Base-by-base conservation (phyloP, 2,888 invertebrate species). In the Eugnorisma glareosa region DNA sequence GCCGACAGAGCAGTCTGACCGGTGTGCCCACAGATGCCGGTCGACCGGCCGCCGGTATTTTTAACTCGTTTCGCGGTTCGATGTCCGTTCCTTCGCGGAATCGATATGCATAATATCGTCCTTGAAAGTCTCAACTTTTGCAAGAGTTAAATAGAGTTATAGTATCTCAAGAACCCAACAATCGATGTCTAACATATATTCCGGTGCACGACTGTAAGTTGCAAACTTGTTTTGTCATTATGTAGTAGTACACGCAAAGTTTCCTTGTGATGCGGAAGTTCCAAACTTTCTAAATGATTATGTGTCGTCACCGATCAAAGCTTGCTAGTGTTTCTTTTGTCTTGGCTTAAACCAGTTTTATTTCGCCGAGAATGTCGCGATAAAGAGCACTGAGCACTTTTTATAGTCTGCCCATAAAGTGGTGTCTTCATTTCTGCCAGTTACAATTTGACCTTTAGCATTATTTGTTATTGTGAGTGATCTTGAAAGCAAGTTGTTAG, bases 1-100 rank as follows among this genome's bases (percentile, higher is more conserved):
- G 91, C 92, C 91, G 89, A 88, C 90, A 84, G 92, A 95, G 94
- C 94, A 94, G 96, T 96, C 93, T 86, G 95, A 96, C 96, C 96
- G 95, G 96, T 96, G 94, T 95, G 93, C 90, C 93, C 95, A 94
- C 95, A 93, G 95, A 95, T 94, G 95, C 95, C 96, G 94, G 95
- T 94, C 94, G 94, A 91, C 93, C 93, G 92, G 93, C 92, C 92
- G 93, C 91, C 92, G 95, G 94, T 96, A 96, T 96, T 96, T 96
- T 96, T 96, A 96, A 96, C 96, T 94, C 95, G 96, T 95, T 95
- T 91, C 93, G 94, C 95, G 94, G 96, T 96, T 96, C 96, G 96
- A 96, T 95, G 96, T 93, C 96, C 96, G 95, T 94, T 93, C 92
- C 90, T 95, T 94, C 93, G 92, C 93, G 94, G 95, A 95, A 96